A percentile compares a stretch with the other conserved stretches of the same genome.
phyloP scores from a whole-genome alignment of 2,888 invertebrate species.

The Cephus nigrinus region DNA sequence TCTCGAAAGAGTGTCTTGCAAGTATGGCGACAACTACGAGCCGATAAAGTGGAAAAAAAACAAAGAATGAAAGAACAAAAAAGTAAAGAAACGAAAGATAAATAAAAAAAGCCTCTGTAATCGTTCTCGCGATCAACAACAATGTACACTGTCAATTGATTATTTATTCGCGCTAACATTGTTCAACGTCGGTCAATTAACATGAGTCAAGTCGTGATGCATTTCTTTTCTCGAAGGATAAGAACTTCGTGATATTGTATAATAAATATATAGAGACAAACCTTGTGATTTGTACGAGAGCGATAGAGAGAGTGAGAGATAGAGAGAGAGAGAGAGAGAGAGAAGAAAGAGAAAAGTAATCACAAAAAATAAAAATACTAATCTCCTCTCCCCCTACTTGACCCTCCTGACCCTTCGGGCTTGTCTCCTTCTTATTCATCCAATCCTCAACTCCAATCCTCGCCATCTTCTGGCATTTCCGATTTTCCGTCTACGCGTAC shows the following conservation, averaged over 20 bases:
- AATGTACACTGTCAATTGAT: slow-evolving; percentile 40
- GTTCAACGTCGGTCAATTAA: slow-evolving; percentile 39
- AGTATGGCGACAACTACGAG: background rate
- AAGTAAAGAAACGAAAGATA: background rate
- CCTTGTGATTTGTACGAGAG: slow-evolving; percentile 31
- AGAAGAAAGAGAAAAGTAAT: background rate
- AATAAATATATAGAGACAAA: slow-evolving; percentile 18
- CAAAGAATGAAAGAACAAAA: no score
- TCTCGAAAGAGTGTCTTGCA: background rate
- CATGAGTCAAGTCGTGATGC: slow-evolving; percentile 23
- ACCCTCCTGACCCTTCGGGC: background rate
- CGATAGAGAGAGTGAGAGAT: background rate
- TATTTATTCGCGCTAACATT: slow-evolving; percentile 32
- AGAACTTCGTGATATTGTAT: slow-evolving; percentile 26
- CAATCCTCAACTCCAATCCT: background rate
- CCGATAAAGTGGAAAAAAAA: background rate
- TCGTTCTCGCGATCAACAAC: background rate
- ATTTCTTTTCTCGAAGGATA: slow-evolving; percentile 13
- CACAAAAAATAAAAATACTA: background rate
- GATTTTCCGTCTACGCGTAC: background rate
- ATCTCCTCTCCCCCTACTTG: background rate
- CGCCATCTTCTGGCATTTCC: background rate
- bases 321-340: background rate
- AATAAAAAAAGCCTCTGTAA: background rate
- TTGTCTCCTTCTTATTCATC: background rate